Percentiles rank a stretch among this genome's conserved stretches.
Conservation (phyloP, 2,888 invertebrate species). For the Leptinotarsa peninsularis region DNA sequence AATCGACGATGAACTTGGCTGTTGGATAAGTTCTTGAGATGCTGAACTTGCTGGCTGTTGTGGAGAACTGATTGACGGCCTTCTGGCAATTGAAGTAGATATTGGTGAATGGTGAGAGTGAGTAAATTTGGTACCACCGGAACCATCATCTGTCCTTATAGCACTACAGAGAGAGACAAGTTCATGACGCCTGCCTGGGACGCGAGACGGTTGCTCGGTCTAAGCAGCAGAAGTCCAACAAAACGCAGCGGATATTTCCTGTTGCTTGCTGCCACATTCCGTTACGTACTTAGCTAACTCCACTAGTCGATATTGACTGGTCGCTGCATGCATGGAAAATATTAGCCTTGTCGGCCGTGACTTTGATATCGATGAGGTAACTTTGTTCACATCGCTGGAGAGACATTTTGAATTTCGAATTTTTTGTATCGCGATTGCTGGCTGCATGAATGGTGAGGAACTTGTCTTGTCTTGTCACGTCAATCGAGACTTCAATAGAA, state of each 20-base stretch:
- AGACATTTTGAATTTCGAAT: not conserved
- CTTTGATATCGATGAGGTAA: slow-evolving; percentile 26
- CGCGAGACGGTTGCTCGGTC: slow-evolving; percentile 41
- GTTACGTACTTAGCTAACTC: slow-evolving; percentile 30
- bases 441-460: too few species aligned
- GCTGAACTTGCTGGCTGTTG: too few species aligned
- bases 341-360: slow-evolving; percentile 30
- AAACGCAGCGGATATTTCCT: slow-evolving; percentile 28
- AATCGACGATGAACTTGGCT: too few species aligned
- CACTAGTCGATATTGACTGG: slow-evolving; percentile 27
- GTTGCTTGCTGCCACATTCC: slow-evolving; percentile 11
- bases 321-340: slow-evolving; percentile 31
- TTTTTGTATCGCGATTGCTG: not conserved
- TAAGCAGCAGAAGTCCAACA: slow-evolving; percentile 38
- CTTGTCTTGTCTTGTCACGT: too few species aligned
- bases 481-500: too few species aligned
- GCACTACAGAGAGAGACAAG: slow-evolving; percentile 23
- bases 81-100: too few species aligned
- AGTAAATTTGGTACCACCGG: not conserved
- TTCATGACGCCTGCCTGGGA: slow-evolving; percentile 15
- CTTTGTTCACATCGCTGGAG: not conserved
- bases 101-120: too few species aligned
- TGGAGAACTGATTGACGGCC: too few species aligned
- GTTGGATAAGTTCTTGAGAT: too few species aligned
- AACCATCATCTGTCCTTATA: not conserved